phyloP scores from a whole-genome alignment of 2,113 vertebrate genomes.

The Myiozetetes cayanensis region DNA sequence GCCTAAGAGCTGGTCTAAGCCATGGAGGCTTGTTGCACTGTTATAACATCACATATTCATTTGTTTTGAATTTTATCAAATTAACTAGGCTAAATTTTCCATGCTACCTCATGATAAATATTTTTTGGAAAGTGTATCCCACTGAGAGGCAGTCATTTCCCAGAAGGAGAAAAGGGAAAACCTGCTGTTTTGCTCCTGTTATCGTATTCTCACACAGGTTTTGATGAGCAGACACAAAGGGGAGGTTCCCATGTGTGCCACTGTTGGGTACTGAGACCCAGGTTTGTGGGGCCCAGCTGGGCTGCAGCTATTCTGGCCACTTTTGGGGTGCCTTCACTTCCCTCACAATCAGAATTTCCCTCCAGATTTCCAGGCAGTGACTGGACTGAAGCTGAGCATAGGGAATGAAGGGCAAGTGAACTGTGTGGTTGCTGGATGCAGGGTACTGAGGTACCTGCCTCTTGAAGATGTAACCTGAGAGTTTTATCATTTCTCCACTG shows the following conservation, averaged over 20 bases:
- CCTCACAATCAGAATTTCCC: not conserved
- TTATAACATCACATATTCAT: not conserved
- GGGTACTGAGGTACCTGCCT: not conserved
- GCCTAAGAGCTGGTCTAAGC: not conserved
- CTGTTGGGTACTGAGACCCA: accelerated
- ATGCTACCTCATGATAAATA: not conserved
- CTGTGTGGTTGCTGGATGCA: not conserved
- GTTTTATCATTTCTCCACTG: not conserved
- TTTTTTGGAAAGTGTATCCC: not conserved
- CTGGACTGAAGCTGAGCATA: not conserved
- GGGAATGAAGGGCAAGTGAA: not conserved
- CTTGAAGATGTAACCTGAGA: not conserved
- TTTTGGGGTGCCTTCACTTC: not conserved
- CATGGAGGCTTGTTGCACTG: accelerated
- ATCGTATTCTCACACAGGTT: not conserved
- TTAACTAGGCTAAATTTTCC: slow-evolving; percentile 14
- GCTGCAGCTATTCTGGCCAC: not conserved
- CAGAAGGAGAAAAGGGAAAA: not conserved
- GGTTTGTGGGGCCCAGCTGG: accelerated
- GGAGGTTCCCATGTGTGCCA: accelerated
- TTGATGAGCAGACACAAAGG: not conserved
- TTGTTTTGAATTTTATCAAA: slow-evolving; percentile 34
- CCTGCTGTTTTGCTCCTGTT: not conserved
- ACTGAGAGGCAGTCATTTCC: not conserved
- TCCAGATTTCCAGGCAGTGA: not conserved